phyloP scores from a whole-genome alignment of 2,113 vertebrate species.

The Okapia johnstoni region DNA sequence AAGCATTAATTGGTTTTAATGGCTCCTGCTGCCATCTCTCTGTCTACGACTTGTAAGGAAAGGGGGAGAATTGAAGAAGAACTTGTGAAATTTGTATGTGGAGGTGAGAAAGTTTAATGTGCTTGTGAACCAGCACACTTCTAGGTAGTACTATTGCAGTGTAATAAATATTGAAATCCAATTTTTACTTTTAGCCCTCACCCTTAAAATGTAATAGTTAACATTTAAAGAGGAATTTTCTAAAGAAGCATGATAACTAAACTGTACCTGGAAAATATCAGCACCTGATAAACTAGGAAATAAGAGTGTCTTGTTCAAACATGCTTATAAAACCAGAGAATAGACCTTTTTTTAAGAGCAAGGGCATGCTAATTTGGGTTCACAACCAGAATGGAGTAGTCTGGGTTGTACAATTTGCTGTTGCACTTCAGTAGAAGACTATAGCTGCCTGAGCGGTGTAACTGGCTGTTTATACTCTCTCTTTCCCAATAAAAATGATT shows the following conservation, averaged over 20 bases:
- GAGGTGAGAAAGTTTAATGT: slow-evolving; percentile 38
- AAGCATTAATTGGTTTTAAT: slow-evolving; percentile 48
- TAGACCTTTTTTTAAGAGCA: background rate
- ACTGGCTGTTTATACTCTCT: background rate
- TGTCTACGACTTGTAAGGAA: slow-evolving; percentile 14
- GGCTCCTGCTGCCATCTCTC: background rate
- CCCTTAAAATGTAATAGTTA: background rate
- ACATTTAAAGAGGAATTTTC: background rate
- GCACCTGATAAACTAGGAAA: slow-evolving; percentile 2
- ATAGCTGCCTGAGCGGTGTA: background rate
- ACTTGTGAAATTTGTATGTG: slow-evolving; percentile 21
- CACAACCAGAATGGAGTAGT: background rate
- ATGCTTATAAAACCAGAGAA: background rate
- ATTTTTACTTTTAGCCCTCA: slow-evolving; percentile 24
- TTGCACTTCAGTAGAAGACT: slow-evolving; percentile 7
- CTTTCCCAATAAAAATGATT: background rate
- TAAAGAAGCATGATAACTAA: background rate
- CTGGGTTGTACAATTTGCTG: background rate
- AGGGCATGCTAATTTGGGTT: background rate
- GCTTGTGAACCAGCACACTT: slow-evolving; percentile 10
- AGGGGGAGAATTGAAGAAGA: background rate
- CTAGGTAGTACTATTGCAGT: background rate
- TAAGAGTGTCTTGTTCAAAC: slow-evolving; percentile 34
- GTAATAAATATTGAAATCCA: slow-evolving; percentile 27
- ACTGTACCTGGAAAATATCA: slow-evolving; percentile 18